Percentiles rank a stretch among this genome's conserved stretches.
Conservation (phyloP, 1,140 invertebrate species). For the Drosophila triauraria region DNA sequence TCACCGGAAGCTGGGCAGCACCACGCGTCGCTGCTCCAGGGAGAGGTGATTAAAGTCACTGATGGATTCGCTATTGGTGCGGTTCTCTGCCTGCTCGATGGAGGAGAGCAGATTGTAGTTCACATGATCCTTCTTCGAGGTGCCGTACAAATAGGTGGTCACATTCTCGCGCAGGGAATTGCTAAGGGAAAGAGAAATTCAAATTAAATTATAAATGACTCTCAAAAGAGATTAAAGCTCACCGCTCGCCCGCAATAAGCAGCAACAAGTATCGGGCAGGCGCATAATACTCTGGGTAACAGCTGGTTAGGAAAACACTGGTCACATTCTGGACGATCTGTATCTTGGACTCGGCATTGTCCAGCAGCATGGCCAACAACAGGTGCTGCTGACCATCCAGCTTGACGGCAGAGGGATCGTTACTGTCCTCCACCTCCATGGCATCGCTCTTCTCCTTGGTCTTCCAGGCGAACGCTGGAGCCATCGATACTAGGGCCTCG, state of each 20-base stretch:
- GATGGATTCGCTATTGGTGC: constrained; percentile 45
- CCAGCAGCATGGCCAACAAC: constrained; percentile 85
- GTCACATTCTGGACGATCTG: constrained; percentile 92
- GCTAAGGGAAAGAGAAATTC: constrained; percentile 14
- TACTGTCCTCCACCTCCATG: constrained; percentile 57
- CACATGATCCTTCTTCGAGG: constrained; percentile 83
- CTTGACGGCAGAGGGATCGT: constrained; percentile 59
- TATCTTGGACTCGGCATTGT: constrained; percentile 89
- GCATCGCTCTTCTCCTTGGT: constrained; percentile 73
- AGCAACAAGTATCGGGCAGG: constrained; percentile 93
- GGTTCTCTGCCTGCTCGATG: constrained; percentile 64
- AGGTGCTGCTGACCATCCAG: constrained; percentile 86
- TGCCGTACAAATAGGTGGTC: constrained; percentile 79
- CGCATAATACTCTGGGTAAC: constrained; percentile 93
- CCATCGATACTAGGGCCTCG: constrained; percentile 90
- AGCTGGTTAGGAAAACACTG: constrained; percentile 92
- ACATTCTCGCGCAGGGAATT: constrained; percentile 81
- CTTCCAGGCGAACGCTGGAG: constrained; percentile 88
- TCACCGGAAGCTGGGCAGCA: constrained; percentile 80
- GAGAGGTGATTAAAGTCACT: constrained; percentile 78
- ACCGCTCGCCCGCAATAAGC: constrained; percentile 94
- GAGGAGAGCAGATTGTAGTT: constrained; percentile 79
- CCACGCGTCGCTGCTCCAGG: constrained; percentile 75
- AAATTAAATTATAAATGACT: background rate
- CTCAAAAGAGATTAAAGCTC: constrained; percentile 60